A percentile compares a stretch with the other conserved stretches of the same genome.
These are phyloP conservation scores for Paratilapia polleni DNA, from an alignment of 2,113 vertebrate genomes.

Conservation along the genomic window DNA sequence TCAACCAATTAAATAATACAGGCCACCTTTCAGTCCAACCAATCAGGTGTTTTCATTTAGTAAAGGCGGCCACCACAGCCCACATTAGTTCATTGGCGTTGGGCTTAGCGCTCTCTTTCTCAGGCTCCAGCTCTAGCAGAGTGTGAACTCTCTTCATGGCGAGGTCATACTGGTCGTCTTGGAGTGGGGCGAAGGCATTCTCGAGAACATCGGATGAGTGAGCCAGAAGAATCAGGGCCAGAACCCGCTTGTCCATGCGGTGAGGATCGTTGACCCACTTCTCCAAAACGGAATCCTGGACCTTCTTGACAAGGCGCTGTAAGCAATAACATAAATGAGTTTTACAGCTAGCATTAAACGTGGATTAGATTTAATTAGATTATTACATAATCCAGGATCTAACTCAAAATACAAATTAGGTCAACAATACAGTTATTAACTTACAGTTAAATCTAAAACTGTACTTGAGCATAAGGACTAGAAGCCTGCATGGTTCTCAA, in stretches of 20 bases:
- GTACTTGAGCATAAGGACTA: neutral
- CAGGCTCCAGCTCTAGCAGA: slow-evolving; percentile 94
- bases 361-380: neutral
- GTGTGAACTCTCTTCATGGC: slow-evolving; percentile 95
- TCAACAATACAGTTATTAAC: neutral
- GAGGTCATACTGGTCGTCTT: slow-evolving; percentile 97
- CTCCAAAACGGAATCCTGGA: slow-evolving; percentile 94
- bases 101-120: slow-evolving; percentile 91
- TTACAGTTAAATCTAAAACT: neutral
- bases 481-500: too few relatives aligned
- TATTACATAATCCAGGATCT: neutral
- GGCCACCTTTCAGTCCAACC: slow-evolving; percentile 62
- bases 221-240: slow-evolving; percentile 93
- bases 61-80: slow-evolving; percentile 95
- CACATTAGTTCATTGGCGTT: slow-evolving; percentile 93
- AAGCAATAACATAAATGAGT: neutral
- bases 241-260: slow-evolving; percentile 94
- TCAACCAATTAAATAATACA: slow-evolving; percentile 73
- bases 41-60: slow-evolving; percentile 82
- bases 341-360: neutral
- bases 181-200: slow-evolving; percentile 94
- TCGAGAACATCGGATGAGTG: slow-evolving; percentile 97
- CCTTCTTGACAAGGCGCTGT: slow-evolving; percentile 94
- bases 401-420: neutral
- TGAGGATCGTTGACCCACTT: slow-evolving; percentile 97